A percentile compares a stretch with the other conserved stretches of the same genome.
phyloP scores from a whole-genome alignment of 2,797 vertebrate species.

The Antennarius maculatus region DNA sequence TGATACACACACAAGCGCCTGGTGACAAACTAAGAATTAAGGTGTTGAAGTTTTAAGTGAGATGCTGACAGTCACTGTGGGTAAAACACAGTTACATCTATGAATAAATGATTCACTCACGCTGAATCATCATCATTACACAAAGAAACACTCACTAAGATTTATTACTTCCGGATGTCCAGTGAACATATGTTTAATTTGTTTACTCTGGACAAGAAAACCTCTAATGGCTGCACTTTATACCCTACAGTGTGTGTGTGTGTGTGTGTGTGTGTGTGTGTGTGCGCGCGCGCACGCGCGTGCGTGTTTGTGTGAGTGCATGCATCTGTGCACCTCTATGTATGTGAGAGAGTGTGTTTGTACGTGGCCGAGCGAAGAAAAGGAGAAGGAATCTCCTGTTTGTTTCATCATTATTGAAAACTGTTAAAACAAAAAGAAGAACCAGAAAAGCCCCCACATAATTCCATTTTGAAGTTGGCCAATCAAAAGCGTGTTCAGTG shows the following conservation, averaged over 20 bases:
- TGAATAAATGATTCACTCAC: conserved; percentile 6
- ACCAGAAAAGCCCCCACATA: background rate
- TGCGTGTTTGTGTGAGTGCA: too few species aligned
- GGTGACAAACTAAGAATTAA: background rate
- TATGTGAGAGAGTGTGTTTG: too few species aligned
- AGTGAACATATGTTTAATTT: conserved; percentile 35
- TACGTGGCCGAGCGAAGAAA: too few species aligned
- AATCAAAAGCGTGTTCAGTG: background rate
- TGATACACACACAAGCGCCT: background rate
- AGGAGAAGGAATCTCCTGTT: too few species aligned
- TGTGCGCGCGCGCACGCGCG: background rate
- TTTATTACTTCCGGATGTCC: conserved; percentile 37
- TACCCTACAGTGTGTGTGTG: conserved; percentile 8
- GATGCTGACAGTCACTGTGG: background rate
- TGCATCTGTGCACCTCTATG: too few species aligned
- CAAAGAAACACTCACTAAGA: conserved; percentile 19
- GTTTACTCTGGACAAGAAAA: conserved; percentile 33
- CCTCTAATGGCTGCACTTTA: conserved; percentile 57
- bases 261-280: background rate
- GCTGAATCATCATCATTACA: conserved; percentile 16
- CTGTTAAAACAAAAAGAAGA: background rate
- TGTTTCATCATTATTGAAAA: background rate
- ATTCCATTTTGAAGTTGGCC: background rate
- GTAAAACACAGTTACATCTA: background rate
- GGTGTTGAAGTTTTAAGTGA: background rate